These are phyloP conservation scores for Panulirus ornatus DNA, from an alignment of 1,140 invertebrate genomes.

Conservation along the genomic window DNA sequence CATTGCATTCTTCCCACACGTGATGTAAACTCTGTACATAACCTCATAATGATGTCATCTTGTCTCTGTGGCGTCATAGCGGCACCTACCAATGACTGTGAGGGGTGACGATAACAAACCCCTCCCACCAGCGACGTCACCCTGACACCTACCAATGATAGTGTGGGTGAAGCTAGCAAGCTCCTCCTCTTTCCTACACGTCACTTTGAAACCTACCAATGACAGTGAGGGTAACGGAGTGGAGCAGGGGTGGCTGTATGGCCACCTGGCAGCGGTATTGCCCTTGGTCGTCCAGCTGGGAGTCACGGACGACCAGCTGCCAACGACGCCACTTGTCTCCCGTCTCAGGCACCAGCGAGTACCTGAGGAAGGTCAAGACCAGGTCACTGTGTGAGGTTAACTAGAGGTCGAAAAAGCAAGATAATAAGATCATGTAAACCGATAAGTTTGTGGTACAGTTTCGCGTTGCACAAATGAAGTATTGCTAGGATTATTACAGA, in stretches of 20 bases:
- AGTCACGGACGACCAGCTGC: constrained; percentile 80
- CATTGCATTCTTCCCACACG: too few species aligned
- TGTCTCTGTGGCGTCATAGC: not conserved
- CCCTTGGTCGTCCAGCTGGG: constrained; percentile 76
- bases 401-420: not conserved
- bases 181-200: too few species aligned
- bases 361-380: constrained; percentile 81
- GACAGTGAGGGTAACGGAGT: constrained; percentile 44
- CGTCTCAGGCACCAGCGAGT: constrained; percentile 91
- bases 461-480: too few species aligned
- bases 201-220: constrained; percentile 6
- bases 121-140: too few species aligned
- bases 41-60: too few species aligned
- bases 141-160: not conserved
- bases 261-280: constrained; percentile 73
- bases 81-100: not conserved
- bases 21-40: too few species aligned
- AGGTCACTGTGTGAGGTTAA: too few species aligned
- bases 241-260: constrained; percentile 26
- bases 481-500: too few species aligned
- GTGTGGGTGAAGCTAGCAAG: not conserved
- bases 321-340: constrained; percentile 88
- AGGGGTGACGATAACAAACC: not conserved
- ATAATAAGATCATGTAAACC: too few species aligned
- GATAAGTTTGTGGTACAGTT: too few species aligned